Conservation (phyloP, 2,888 invertebrate species). For the Clitarchus hookeri region DNA sequence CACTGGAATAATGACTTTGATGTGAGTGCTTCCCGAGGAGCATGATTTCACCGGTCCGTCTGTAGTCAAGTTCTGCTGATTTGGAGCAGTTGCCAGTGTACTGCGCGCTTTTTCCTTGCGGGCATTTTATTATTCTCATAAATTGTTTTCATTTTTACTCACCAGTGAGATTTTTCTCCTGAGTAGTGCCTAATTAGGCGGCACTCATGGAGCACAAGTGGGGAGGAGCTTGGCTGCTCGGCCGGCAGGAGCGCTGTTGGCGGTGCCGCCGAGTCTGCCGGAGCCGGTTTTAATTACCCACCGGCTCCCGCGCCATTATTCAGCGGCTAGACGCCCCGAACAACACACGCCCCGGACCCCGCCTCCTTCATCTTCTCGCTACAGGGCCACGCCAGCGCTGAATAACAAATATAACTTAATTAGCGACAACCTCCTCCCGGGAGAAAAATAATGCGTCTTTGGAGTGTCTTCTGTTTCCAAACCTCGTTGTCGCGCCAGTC, state of each 20-base stretch:
- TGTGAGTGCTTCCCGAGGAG: too few relatives aligned
- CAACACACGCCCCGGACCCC: neutral
- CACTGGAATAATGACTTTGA: too few relatives aligned
- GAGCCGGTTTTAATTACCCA: neutral
- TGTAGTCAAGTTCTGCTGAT: too few relatives aligned
- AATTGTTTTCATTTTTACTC: too few relatives aligned
- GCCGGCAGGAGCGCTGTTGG: neutral
- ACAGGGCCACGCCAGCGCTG: neutral
- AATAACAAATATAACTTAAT: conserved; percentile 10
- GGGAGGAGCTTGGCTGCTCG: neutral
- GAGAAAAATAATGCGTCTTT: conserved; percentile 2
- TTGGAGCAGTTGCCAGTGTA: too few relatives aligned
- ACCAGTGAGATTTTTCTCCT: neutral
- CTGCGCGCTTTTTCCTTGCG: too few relatives aligned
- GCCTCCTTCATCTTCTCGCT: neutral
- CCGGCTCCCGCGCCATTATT: neutral
- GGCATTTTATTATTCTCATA: too few relatives aligned
- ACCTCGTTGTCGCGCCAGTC: neutral
- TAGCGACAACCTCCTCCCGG: neutral
- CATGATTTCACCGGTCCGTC: too few relatives aligned
- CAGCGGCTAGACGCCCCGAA: conserved; percentile 5
- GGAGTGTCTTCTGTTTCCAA: neutral
- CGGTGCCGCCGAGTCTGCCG: conserved; percentile 6
- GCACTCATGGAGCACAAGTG: neutral
- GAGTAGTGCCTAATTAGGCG: neutral